Evolutionary conservation across 2,888 invertebrate genomes (phyloP).

Genomic region (Lepidonotus clava): DNA sequence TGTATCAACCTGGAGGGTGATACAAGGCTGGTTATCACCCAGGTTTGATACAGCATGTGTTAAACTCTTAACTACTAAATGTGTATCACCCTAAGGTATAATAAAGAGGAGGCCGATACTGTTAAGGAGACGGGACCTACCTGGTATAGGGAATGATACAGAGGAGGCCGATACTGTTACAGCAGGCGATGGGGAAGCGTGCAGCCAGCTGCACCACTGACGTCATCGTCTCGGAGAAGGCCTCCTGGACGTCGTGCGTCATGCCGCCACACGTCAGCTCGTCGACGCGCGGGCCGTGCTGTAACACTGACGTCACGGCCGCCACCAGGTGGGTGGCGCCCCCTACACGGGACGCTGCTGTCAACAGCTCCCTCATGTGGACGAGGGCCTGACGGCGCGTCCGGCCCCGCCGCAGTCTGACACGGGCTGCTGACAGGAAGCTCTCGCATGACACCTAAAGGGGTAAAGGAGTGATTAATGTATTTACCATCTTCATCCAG

Average conservation of each 20-base stretch:
- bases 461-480: too few relatives aligned
- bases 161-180: slow-evolving; percentile 78
- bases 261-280: slow-evolving; percentile 79
- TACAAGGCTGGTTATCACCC: too few relatives aligned
- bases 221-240: slow-evolving; percentile 79
- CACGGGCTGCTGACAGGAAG: slow-evolving; percentile 76
- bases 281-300: slow-evolving; percentile 74
- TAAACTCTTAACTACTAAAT: too few relatives aligned
- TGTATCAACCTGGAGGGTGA: too few relatives aligned
- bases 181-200: slow-evolving; percentile 78
- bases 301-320: slow-evolving; percentile 78
- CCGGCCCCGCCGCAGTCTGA: slow-evolving; percentile 74
- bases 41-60: too few relatives aligned
- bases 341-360: slow-evolving; percentile 76
- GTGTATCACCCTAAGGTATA: too few relatives aligned
- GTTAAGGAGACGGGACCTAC: too few relatives aligned
- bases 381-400: slow-evolving; percentile 76
- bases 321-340: slow-evolving; percentile 79
- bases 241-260: slow-evolving; percentile 75
- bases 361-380: slow-evolving; percentile 78
- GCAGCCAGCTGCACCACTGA: slow-evolving; percentile 78
- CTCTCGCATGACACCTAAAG: slow-evolving; percentile 75
- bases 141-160: slow-evolving; percentile 80
- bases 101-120: too few relatives aligned
- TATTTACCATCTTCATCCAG: too few relatives aligned